A percentile compares a stretch with the other conserved stretches of the same genome.
These are phyloP conservation scores for Microctonus aethiopoides DNA, from an alignment of 2,888 invertebrate species.

Conservation along the genomic window DNA sequence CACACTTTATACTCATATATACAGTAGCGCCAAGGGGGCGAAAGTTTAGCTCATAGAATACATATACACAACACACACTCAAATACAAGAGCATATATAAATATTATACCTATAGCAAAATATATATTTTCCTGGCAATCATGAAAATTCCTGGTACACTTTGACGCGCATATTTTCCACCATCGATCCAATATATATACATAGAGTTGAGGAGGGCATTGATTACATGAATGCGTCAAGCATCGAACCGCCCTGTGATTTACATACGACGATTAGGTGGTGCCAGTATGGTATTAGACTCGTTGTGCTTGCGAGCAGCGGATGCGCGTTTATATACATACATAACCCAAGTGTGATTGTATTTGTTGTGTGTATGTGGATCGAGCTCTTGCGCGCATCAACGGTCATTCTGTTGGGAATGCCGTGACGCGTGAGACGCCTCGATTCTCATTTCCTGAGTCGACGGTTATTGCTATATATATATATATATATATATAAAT, in stretches of 20 bases:
- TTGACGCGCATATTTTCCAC: background rate
- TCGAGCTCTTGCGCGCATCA: background rate
- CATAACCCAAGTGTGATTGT: constrained; percentile 8
- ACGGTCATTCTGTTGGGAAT: constrained; percentile 12
- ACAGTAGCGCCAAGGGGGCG: background rate
- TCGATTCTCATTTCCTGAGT: constrained; percentile 34
- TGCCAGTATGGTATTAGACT: constrained; percentile 49
- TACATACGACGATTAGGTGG: constrained; percentile 58
- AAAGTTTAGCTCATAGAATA: background rate
- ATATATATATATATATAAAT: too few species aligned
- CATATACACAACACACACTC: background rate
- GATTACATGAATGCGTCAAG: constrained; percentile 53
- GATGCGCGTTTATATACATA: background rate
- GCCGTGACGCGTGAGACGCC: constrained; percentile 25
- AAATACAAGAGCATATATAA: background rate
- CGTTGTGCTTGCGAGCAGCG: constrained; percentile 6
- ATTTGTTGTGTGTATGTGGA: constrained; percentile 7
- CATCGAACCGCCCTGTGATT: constrained; percentile 52
- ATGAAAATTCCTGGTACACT: background rate
- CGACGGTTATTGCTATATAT: constrained; percentile 6
- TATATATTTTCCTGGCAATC: background rate
- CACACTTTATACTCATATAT: background rate
- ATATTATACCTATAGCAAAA: background rate
- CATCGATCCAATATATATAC: constrained; percentile 10
- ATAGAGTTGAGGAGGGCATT: constrained; percentile 38